Percentiles rank a stretch among this genome's conserved stretches.
phyloP scores from a whole-genome alignment of 2,888 invertebrate genomes.

The Timema podura region DNA sequence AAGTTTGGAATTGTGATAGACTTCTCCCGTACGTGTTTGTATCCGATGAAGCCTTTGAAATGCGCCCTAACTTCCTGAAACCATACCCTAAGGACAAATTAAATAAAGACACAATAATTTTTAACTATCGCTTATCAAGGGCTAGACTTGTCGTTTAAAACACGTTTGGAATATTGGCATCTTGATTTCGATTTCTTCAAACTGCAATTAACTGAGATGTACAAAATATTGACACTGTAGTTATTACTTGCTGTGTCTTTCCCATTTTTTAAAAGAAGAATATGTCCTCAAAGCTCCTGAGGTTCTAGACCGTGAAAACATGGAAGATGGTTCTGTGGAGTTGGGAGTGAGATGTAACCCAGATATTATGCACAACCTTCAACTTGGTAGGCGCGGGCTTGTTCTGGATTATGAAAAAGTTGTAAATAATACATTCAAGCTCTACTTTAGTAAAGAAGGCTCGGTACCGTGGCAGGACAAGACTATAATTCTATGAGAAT shows the following conservation, averaged over 20 bases:
- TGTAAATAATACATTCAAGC: constrained; percentile 27
- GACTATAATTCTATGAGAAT: constrained; percentile 17
- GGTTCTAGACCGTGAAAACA: constrained; percentile 21
- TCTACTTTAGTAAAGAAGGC: constrained; percentile 28
- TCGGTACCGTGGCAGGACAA: constrained; percentile 30
- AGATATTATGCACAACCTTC: constrained; percentile 5
- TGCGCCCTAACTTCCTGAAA: constrained; percentile 24
- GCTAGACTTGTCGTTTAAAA: constrained; percentile 19
- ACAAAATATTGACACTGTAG: constrained; percentile 11
- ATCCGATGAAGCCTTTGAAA: constrained; percentile 30
- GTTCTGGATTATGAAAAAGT: background rate
- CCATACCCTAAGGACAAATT: constrained; percentile 22
- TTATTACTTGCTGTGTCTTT: constrained; percentile 15
- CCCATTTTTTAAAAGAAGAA: constrained; percentile 17
- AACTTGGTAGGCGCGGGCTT: constrained; percentile 25
- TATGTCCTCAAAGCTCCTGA: constrained; percentile 13
- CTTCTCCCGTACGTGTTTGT: constrained; percentile 30
- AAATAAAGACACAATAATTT: constrained; percentile 5
- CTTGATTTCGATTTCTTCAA: constrained; percentile 20
- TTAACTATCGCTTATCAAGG: constrained; percentile 13
- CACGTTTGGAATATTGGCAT: constrained; percentile 19
- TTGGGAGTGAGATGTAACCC: background rate
- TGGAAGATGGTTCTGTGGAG: constrained; percentile 17
- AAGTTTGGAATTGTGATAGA: constrained; percentile 21
- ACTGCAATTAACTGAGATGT: constrained; percentile 10